Base-by-base conservation (phyloP, 1,140 invertebrate genomes). In the Zaprionus africanus region DNA sequence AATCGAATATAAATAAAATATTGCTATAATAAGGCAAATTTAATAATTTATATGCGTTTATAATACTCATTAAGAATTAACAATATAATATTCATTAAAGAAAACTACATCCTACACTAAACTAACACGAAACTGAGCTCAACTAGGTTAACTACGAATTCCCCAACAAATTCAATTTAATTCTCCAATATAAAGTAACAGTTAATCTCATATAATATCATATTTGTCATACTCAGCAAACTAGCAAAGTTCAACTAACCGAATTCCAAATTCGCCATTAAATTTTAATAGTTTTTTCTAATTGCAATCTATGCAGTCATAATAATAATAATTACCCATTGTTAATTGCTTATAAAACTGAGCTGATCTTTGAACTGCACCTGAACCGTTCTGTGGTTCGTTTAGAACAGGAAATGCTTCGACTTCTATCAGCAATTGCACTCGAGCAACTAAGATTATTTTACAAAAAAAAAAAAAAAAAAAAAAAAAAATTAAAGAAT, bases 271-370 rank as follows among this genome's bases (percentile, higher is more conserved):
- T 43, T 9, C 41, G n/a, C n/a, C n/a, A 43, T 9, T 43, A 43
- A 43, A 43, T 43, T 17, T 43, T 43, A 5, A 51, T 51, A 51
- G 46, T 51, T 22, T 51, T 41, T 43, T 43, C 46, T 22, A 19
- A 19, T 51, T 51, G 46, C 41, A 17, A 43, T 9, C 41, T 7
- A 43, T 43, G 19, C 19, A 22, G 12, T 51, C 46, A 51, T 22
- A 51, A 22, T 2, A 51, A 22, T 22, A 51, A 51, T 51, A 51
- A 51, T 51, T 51, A 51, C n/a, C 46, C 24, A 12, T 51, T 51
- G 46, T 51, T 51, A 51, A 51, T 51, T 51, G 11, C 46, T 22
- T 12, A 51, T 22, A 51, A 22, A 51, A 22, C 11, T 51, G 19
- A 22, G 11, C 19, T 49, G 46, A 49, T 11, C 17, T 49, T 49